Evolutionary conservation across 2,888 invertebrate genomes (phyloP).

Genomic region (Punctoribates punctum): DNA sequence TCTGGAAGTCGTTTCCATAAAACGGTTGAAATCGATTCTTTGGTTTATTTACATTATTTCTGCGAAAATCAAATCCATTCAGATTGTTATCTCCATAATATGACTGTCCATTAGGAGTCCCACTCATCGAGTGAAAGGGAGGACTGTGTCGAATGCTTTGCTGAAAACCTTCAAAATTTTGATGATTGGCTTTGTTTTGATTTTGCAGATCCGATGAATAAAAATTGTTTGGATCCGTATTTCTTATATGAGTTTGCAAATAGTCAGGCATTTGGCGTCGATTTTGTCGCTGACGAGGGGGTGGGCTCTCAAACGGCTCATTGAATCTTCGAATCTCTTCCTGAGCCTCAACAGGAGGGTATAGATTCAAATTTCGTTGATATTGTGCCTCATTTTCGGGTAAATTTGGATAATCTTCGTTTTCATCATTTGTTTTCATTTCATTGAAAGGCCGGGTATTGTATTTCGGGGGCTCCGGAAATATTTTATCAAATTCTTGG

Average conservation of each 20-base stretch:
- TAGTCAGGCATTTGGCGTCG: background rate
- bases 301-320: background rate
- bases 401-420: background rate
- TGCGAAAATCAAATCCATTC: background rate
- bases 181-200: constrained; percentile 28
- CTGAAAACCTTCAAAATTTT: background rate
- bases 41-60: constrained; percentile 7
- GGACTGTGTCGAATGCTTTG: background rate
- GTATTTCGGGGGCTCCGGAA: background rate
- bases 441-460: background rate
- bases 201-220: background rate
- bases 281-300: background rate
- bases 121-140: background rate
- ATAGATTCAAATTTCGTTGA: background rate
- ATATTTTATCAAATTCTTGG: background rate
- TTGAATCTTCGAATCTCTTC: background rate
- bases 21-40: constrained; percentile 14
- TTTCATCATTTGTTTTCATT: background rate
- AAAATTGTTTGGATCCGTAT: background rate
- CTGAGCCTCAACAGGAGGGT: background rate
- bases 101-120: background rate
- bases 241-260: background rate
- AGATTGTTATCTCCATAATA: background rate
- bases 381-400: constrained; percentile 6
- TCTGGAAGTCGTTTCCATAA: background rate